Evolutionary conservation across 1,140 invertebrate species (phyloP).

Genomic region (Mya arenaria): DNA sequence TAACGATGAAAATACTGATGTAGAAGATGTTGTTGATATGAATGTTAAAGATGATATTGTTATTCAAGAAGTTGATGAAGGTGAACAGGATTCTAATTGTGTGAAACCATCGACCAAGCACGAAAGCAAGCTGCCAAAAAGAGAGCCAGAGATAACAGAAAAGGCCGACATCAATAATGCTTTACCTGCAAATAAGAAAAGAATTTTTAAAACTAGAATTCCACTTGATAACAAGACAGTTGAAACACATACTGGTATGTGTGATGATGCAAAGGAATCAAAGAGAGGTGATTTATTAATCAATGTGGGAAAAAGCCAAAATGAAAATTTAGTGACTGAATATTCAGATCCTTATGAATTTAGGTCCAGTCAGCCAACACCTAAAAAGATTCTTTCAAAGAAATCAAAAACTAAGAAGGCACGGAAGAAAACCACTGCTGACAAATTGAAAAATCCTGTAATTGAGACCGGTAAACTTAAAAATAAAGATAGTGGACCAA

Average conservation of each 20-base stretch:
- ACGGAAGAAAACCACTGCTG: neutral
- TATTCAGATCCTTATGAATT: slow-evolving; percentile 67
- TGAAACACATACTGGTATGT: neutral
- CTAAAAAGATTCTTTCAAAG: slow-evolving; percentile 36
- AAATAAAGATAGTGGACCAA: neutral
- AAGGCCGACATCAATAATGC: neutral
- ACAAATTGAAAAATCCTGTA: neutral
- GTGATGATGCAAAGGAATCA: neutral
- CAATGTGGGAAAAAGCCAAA: too few species aligned
- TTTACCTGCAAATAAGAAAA: slow-evolving; percentile 1
- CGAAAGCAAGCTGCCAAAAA: neutral
- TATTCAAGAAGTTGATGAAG: neutral
- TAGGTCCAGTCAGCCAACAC: slow-evolving; percentile 63
- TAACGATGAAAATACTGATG: neutral
- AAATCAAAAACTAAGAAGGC: slow-evolving; percentile 40
- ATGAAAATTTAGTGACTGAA: too few species aligned
- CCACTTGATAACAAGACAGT: too few species aligned
- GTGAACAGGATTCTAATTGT: neutral
- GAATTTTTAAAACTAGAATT: slow-evolving; percentile 41
- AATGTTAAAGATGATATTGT: too few species aligned
- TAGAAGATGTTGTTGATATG: neutral
- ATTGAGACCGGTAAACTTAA: neutral
- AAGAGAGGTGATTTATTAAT: too few species aligned
- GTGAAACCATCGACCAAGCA: neutral
- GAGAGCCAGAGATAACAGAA: too few species aligned